Base-by-base conservation (phyloP, 2,797 vertebrate genomes). In the Denticeps clupeoides region DNA sequence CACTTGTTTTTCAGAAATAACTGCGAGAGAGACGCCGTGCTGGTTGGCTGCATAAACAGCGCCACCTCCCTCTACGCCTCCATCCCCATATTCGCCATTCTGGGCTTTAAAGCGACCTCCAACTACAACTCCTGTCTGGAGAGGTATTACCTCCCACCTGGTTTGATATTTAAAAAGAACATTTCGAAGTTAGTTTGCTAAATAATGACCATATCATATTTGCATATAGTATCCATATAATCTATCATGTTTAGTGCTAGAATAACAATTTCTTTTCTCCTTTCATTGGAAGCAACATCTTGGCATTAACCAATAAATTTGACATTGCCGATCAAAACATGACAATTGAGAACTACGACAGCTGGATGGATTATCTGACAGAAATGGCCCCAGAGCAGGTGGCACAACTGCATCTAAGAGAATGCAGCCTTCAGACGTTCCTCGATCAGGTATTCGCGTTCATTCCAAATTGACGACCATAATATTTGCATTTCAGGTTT, bases 101-200 rank as follows among this genome's bases (percentile, higher is more conserved):
- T 97, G 76, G 93, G 93, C 1, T 96, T 97, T 64, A 97, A 93
- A 70, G 93, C 93, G 1, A 88, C 56, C 2, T 72, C 22, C 0
- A 73, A 59, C 62, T 82, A 64, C 1, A 76, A 79, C 61, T 47
- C 49, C 41, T 96, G 93, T 65, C 4, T 74, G 49, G 44, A 82
- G 43, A 65, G 78, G 92, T 91, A 60, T 9, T n/a, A n/a, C n/a
- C n/a, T n/a, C n/a, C n/a, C n/a, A n/a, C n/a, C n/a, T n/a, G n/a
- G n/a, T n/a, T n/a, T n/a, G n/a, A n/a, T n/a, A n/a, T n/a, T n/a
- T n/a, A n/a, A n/a, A n/a, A n/a, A n/a, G n/a, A n/a, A n/a, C n/a
- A n/a, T n/a, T n/a, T n/a, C n/a, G n/a, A n/a, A n/a, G n/a, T n/a
- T n/a, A n/a, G n/a, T n/a, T n/a, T 7, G 5, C 7, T 3, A 15